Conservation (phyloP, 2,113 vertebrate genomes). For the Cephalopterus ornatus region DNA sequence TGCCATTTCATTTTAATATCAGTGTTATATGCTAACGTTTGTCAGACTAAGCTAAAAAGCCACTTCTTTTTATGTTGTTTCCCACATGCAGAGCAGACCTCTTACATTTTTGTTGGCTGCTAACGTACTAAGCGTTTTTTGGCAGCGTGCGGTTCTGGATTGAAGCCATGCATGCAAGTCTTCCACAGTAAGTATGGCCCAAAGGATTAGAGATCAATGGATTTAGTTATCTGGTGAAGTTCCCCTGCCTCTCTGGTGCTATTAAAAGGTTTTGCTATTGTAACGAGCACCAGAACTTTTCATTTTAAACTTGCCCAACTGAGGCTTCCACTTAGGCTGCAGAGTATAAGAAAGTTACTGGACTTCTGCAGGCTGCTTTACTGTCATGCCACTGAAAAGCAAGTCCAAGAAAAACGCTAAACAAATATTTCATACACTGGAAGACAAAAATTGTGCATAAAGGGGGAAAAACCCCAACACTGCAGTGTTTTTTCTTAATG, state of each 20-base stretch:
- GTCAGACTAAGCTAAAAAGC: constrained; percentile 81
- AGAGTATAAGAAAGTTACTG: neutral
- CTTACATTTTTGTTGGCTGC: constrained; percentile 80
- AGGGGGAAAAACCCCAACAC: accelerated
- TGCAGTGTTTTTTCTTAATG: neutral
- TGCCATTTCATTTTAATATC: constrained; percentile 80
- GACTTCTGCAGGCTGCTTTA: neutral
- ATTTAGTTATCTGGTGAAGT: constrained; percentile 71
- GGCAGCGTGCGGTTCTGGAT: constrained; percentile 73
- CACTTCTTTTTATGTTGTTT: constrained; percentile 81
- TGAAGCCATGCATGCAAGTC: constrained; percentile 72
- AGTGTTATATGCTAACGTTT: constrained; percentile 76
- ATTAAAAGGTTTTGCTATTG: constrained; percentile 71
- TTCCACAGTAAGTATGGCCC: constrained; percentile 70
- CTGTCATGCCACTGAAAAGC: neutral
- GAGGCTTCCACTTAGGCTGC: neutral
- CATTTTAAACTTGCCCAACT: constrained; percentile 5
- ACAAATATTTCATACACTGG: neutral
- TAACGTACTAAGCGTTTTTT: constrained; percentile 82
- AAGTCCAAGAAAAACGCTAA: neutral
- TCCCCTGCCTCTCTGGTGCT: constrained; percentile 60
- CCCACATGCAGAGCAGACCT: constrained; percentile 82
- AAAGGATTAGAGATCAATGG: constrained; percentile 68
- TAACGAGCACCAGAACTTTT: constrained; percentile 42
- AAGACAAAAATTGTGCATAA: neutral